Conservation (phyloP, 2,113 vertebrate species). For the Trichomycterus rosablanca region DNA sequence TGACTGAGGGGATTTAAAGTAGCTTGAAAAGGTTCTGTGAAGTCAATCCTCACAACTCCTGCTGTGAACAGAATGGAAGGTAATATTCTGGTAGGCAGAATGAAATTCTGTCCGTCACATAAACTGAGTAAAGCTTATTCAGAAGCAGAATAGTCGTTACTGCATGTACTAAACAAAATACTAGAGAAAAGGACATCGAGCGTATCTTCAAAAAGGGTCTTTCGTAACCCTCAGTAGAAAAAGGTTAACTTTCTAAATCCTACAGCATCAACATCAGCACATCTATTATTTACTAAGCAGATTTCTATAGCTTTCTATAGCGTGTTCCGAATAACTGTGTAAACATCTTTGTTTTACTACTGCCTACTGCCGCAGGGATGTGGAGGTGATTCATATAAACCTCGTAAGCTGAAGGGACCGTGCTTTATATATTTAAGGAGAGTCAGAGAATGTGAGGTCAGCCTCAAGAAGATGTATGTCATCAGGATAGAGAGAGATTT, state of each 20-base stretch:
- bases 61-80: background rate
- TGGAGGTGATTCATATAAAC: slow-evolving; percentile 7
- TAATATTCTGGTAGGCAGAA: background rate
- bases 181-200: background rate
- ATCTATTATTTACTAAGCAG: slow-evolving; percentile 29
- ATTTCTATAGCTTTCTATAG: slow-evolving; percentile 8
- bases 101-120: background rate
- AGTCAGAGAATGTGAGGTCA: slow-evolving; percentile 4
- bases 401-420: slow-evolving; percentile 2
- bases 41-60: slow-evolving; percentile 2
- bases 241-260: background rate
- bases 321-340: slow-evolving; percentile 7
- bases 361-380: slow-evolving; percentile 8
- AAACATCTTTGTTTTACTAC: slow-evolving; percentile 25
- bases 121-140: background rate
- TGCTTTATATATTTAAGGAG: slow-evolving; percentile 13
- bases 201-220: slow-evolving; percentile 8
- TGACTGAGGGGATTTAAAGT: slow-evolving; percentile 4
- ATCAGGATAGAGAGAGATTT: slow-evolving; percentile 22
- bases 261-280: slow-evolving; percentile 8
- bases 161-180: background rate
- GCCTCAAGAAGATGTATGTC: slow-evolving; percentile 25
- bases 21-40: slow-evolving; percentile 7
- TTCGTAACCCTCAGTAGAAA: background rate
- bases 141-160: background rate